Base-by-base conservation (phyloP, 2,888 invertebrate genomes). In the Lepetodrilus schrolli region DNA sequence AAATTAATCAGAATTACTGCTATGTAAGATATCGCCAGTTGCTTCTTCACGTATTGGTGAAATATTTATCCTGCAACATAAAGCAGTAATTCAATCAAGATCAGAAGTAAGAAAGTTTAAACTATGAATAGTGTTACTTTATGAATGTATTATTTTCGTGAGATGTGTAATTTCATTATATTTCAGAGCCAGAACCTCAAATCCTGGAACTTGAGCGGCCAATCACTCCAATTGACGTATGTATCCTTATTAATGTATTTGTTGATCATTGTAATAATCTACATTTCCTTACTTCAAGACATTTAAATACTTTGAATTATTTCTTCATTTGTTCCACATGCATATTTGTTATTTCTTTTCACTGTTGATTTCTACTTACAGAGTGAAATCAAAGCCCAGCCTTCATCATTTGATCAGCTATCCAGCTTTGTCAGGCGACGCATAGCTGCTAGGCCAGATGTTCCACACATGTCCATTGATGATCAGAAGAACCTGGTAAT, bases 401-500 rank as follows among this genome's bases (percentile, higher is more conserved):
- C 90, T 1, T 74, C 72, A 47, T 81, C 83, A 0, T 83, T 88
- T 77, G 84, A 86, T 17, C 80, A 82, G 70, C 80, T 89, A 48
- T 80, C 83, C 30, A 81, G 83, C 20, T 85, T 80, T 73, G 85
- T 90, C 0, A 76, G 88, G 30, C 74, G 89, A 10, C 78, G 90
- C 70, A 83, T 90, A 10, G 83, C 85, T 20, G 84, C 88, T 4
- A 76, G 82, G 47, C 78, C 84, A n/a, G 83, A 87, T 78, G 81
- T 86, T 2, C 83, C 84, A 2, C 84, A 85, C 72, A 72, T 90
- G n/a, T 84, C 85, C 8, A 73, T 78, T n/a, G 87, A 87, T 10
- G 89, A 90, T 73, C 90, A 90, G 73, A 82, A 84, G 69, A 82
- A 85, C 66, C 74, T 90, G 81, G 90, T 90, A 77, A n/a, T n/a